phyloP scores from a whole-genome alignment of 2,113 vertebrate species.

The Gymnarchus niloticus region DNA sequence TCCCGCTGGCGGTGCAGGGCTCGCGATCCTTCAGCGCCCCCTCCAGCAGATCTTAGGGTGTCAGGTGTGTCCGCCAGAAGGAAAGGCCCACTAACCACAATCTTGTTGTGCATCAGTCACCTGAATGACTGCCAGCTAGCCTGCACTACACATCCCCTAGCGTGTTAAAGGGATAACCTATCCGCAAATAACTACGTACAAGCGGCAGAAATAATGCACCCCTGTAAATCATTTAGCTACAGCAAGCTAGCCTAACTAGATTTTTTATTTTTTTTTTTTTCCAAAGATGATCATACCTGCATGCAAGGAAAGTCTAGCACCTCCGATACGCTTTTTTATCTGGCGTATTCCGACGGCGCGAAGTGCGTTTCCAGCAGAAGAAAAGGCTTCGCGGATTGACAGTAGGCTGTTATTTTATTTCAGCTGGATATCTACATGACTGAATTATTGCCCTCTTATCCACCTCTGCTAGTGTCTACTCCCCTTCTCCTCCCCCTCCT shows the following conservation, averaged over 20 bases:
- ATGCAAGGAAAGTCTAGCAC: background rate
- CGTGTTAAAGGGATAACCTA: background rate
- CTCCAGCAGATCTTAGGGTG: background rate
- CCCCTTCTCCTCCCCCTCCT: background rate
- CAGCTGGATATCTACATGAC: background rate
- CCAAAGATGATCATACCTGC: background rate
- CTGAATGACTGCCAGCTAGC: background rate
- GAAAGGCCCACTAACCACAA: background rate
- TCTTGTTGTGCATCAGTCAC: background rate
- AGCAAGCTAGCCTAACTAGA: background rate
- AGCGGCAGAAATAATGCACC: background rate
- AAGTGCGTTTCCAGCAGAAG: background rate
- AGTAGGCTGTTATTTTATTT: background rate
- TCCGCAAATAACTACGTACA: background rate
- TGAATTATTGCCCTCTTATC: background rate
- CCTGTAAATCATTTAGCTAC: background rate
- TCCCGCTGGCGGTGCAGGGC: background rate
- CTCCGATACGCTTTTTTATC: background rate
- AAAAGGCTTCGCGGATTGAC: background rate
- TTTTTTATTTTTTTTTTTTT: too few species aligned
- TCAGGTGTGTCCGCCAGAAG: background rate
- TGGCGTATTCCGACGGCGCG: background rate
- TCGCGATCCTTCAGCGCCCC: background rate
- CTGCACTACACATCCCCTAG: background rate
- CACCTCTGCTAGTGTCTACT: background rate